Evolutionary conservation across 2,888 invertebrate species (phyloP).

Genomic region (Elegia similella): DNA sequence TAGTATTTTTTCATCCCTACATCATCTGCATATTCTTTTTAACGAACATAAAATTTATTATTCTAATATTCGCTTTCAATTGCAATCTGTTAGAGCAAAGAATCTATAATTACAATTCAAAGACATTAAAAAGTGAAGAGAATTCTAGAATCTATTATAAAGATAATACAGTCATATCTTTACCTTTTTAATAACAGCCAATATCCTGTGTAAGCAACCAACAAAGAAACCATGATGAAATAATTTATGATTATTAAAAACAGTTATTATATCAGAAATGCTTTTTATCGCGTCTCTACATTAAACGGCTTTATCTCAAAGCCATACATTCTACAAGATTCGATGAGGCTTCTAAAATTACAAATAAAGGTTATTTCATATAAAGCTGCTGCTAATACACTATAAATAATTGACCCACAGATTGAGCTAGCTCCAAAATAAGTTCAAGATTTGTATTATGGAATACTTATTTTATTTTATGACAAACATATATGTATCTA

Average conservation of each 20-base stretch:
- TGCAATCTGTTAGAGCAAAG: no score
- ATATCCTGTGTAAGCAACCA: not conserved
- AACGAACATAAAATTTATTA: no score
- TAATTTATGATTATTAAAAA: slow-evolving; percentile 18
- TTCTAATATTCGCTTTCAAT: no score
- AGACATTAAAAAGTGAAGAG: not conserved
- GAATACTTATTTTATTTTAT: no score
- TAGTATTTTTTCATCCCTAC: no score
- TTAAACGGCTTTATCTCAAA: slow-evolving; percentile 16
- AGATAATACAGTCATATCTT: not conserved
- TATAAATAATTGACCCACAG: no score
- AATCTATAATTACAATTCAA: not conserved
- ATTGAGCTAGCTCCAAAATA: no score
- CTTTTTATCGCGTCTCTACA: slow-evolving; percentile 12
- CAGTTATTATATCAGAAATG: slow-evolving; percentile 10
- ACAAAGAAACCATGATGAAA: slow-evolving; percentile 3
- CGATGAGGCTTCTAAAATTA: slow-evolving; percentile 12
- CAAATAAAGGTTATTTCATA: slow-evolving; percentile 11
- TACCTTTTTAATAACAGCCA: slow-evolving; percentile 8
- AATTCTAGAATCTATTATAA: no score
- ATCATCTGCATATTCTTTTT: no score
- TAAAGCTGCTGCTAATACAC: no score
- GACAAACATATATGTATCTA: no score
- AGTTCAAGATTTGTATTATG: no score
- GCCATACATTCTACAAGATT: slow-evolving; percentile 17